Conservation (phyloP, 2,113 vertebrate species). For the Salvelinus fontinalis region DNA sequence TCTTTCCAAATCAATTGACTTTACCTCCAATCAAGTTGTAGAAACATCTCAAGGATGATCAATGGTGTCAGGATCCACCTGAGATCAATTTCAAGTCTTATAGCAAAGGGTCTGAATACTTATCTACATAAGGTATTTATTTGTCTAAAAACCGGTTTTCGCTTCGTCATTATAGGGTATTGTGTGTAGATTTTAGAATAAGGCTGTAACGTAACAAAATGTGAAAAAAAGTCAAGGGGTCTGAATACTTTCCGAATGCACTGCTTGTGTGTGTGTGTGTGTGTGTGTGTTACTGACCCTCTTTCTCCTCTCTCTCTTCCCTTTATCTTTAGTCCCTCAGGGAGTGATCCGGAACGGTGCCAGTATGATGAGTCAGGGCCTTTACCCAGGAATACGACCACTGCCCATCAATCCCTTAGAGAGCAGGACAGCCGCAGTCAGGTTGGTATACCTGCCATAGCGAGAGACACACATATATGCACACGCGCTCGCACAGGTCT, state of each 20-base stretch:
- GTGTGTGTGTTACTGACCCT: not conserved
- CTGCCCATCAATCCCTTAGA: conserved; percentile 80
- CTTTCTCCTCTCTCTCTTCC: conserved; percentile 20
- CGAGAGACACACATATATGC: not conserved
- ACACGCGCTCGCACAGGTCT: not conserved
- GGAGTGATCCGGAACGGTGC: conserved; percentile 86
- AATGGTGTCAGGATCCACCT: too few species aligned
- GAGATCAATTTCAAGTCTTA: too few species aligned
- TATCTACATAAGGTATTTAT: too few species aligned
- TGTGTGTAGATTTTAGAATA: not conserved
- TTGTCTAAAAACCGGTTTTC: too few species aligned
- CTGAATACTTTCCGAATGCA: too few species aligned
- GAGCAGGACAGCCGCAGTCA: conserved; percentile 74
- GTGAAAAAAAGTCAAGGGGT: too few species aligned
- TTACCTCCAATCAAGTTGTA: too few species aligned
- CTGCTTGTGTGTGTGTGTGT: not conserved
- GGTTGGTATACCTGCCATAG: conserved; percentile 61
- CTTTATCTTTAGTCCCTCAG: conserved; percentile 70
- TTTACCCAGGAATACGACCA: conserved; percentile 80
- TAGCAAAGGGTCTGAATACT: too few species aligned
- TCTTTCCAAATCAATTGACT: too few species aligned
- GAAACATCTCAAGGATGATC: too few species aligned
- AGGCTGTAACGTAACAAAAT: too few species aligned
- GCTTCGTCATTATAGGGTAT: too few species aligned
- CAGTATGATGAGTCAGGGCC: conserved; percentile 81